Conservation (phyloP, 2,797 vertebrate genomes). For the Lerista edwardsae region DNA sequence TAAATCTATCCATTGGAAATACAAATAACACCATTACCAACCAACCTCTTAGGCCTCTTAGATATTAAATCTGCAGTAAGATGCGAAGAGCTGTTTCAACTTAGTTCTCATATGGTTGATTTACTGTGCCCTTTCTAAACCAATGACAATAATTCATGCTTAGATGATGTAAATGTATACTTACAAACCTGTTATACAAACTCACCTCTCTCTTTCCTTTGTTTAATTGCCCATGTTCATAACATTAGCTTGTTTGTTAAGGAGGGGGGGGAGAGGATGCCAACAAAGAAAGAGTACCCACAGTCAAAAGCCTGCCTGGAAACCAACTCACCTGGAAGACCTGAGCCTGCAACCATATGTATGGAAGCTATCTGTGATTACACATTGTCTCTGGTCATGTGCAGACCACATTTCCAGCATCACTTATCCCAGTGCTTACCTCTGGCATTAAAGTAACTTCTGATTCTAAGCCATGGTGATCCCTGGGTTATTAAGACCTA, state of each 20-base stretch:
- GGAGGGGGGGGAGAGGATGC: no score
- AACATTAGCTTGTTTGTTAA: neutral
- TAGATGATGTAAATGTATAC: neutral
- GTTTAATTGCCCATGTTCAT: neutral
- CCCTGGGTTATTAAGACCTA: neutral
- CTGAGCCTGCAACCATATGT: neutral
- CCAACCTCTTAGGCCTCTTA: neutral
- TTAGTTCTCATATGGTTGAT: neutral
- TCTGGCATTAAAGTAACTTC: neutral
- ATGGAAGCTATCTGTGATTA: neutral
- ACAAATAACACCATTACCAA: neutral
- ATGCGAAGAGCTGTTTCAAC: no score
- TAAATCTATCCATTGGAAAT: neutral
- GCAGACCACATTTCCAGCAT: neutral
- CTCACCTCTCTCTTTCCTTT: neutral
- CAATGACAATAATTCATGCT: neutral
- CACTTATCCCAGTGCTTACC: no score
- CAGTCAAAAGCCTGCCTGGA: neutral
- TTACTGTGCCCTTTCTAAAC: neutral
- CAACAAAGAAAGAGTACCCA: neutral
- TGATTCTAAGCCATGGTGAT: neutral
- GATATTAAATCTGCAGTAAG: neutral
- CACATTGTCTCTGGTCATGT: neutral
- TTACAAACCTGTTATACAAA: neutral
- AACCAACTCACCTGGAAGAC: neutral